phyloP scores from a whole-genome alignment of 2,113 vertebrate species.

The Neotragus moschatus region DNA sequence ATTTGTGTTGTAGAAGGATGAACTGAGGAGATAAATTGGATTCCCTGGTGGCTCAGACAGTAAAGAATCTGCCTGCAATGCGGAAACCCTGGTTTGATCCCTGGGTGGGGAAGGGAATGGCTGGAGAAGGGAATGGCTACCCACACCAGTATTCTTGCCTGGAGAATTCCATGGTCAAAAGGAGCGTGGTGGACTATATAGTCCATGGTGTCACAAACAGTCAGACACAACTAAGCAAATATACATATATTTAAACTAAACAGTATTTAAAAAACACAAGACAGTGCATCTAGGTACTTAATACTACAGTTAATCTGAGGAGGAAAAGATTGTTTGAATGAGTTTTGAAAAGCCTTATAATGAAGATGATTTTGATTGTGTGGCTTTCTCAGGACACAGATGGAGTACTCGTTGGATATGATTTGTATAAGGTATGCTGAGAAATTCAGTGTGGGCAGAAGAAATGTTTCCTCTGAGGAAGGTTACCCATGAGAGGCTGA shows the following conservation, averaged over 20 bases:
- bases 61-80: not conserved
- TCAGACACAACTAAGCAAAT: not conserved
- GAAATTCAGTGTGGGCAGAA: not conserved
- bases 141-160: not conserved
- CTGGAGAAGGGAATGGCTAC: not conserved
- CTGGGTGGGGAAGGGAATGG: not conserved
- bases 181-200: not conserved
- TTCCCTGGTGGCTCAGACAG: not conserved
- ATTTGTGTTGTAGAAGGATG: not conserved
- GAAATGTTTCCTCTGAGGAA: not conserved
- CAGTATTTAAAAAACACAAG: not conserved
- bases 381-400: not conserved
- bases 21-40: not conserved
- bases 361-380: not conserved
- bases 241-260: not conserved
- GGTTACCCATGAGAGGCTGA: not conserved
- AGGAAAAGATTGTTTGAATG: not conserved
- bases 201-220: not conserved
- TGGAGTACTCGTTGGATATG: not conserved
- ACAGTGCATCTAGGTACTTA: not conserved
- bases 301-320: not conserved
- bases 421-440: not conserved
- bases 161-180: not conserved
- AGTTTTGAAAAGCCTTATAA: not conserved
- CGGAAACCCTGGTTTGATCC: not conserved